Base-by-base conservation (phyloP, 2,113 vertebrate species). In the Amphiprion ocellaris region DNA sequence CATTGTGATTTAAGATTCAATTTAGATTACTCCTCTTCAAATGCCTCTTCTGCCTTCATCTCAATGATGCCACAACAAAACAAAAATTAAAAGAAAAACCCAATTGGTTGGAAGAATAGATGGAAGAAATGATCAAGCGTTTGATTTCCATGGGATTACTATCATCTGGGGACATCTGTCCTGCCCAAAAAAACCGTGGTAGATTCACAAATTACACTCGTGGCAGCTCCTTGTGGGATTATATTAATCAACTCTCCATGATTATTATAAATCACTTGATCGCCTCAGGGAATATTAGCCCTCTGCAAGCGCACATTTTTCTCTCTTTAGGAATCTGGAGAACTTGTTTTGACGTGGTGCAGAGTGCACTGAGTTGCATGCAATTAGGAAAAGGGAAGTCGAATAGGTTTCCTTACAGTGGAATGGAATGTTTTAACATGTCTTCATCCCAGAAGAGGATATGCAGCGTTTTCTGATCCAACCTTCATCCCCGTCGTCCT, bases 251-350 rank as follows among this genome's bases (percentile, higher is more conserved):
- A 47, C 77, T 56, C 19, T 44, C 41, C 63, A 9, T 71, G 65
- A 79, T 87, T 77, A 69, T 69, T 82, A 73, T 58, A 66, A 87
- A 82, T 85, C 71, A 74, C 28, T 69, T 62, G 16, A 81, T 74
- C 74, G 56, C 74, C 67, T 68, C 52, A 0, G 81, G 78, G 81
- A 77, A 73, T 47, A 69, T 60, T 47, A 68, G 61, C 58, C 23
- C 37, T 16, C 67, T 14, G 19, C 12, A 16, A 55, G 30, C 9
- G 19, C 33, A 54, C 30, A 76, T 12, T 65, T 9, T 37, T 19
- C 30, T 54, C 26, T 65, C 23, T 24, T 59, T 26, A 6, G 9
- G 17, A 63, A 63, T 73, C 62, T 65, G 9, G 44, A 44, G 8
- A 26, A 28, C 47, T 60, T 59, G 17, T 74, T 26, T 47, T 67